Evolutionary conservation across 92 coral and sea anemone species (phyloP), one percentile per base, ranked within the genome.

Genomic region (Umimayanthus chanpuru): DNA sequence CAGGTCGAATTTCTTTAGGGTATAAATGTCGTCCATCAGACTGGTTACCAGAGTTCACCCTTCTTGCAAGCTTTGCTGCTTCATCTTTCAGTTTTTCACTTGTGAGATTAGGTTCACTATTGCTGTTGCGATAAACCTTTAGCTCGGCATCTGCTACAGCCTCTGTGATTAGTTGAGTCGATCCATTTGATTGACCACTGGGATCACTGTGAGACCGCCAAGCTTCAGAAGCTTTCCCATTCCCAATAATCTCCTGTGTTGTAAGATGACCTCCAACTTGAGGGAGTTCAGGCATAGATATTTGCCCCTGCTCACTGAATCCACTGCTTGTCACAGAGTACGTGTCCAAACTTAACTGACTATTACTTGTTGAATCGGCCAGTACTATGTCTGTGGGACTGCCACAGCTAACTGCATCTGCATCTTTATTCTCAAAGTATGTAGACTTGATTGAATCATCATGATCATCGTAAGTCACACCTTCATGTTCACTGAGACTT

Each of bases 131-230:
- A 53, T 90, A 93, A 18, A 86, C 92, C 77, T 91, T 89, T 36
- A 91, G 86, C 82, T 95, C 98, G 38, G 94, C 92, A 76, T 96
- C 98, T 8, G 98, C 93, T 28, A 97, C 94, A 28, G 99, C 92
- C 53, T 97, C 96, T 12, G 93, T 91, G 38, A 97, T 90, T 10
- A 93, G 92, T 41, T 92, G 91, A 11, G 92, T 91, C 67, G 92
- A 91, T 76, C 94, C 98, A 78, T 95, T 92, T 75, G 88, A 83
- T 39, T 90, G 92, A 44, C 98, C 97, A 40, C 93, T 95, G 21
- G 98, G 99, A 80, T 97, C 99, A 80, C 99, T 97, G 70, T 94
- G 99, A 29, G 96, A 97, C 65, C 99, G 87, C 96, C 98, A 93
- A 0, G 89, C 94, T 81, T 92, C 91, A 66, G 87, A 79, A 47